These are phyloP conservation scores for Percopsis transmontana DNA, from an alignment of 2,113 vertebrate species.

Conservation along the genomic window DNA sequence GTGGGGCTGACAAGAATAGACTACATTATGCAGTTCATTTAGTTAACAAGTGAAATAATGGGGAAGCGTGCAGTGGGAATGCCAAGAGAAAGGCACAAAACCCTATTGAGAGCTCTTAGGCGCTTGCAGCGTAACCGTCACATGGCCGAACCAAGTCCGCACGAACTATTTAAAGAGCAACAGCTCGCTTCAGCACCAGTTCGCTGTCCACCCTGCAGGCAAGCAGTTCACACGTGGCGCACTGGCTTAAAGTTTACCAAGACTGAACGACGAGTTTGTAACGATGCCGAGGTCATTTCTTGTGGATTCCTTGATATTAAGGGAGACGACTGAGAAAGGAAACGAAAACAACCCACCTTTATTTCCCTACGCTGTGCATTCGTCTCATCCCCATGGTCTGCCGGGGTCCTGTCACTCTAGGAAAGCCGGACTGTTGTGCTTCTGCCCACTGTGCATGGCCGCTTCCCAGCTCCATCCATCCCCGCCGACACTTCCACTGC, in stretches of 20 bases:
- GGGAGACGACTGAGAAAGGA: constrained; percentile 89
- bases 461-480: constrained; percentile 91
- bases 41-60: constrained; percentile 99
- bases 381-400: constrained; percentile 87
- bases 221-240: constrained; percentile 35
- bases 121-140: constrained; percentile 90
- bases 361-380: constrained; percentile 92
- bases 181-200: constrained; percentile 92
- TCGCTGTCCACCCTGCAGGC: constrained; percentile 85
- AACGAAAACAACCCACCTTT: constrained; percentile 85
- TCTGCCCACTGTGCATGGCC: constrained; percentile 93
- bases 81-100: constrained; percentile 98
- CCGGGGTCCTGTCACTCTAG: constrained; percentile 90
- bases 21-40: constrained; percentile 99
- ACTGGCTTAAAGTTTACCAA: constrained; percentile 32
- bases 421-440: constrained; percentile 94
- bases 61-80: constrained; percentile 99
- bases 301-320: constrained; percentile 96
- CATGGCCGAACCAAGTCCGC: constrained; percentile 83
- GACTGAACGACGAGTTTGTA: constrained; percentile 43
- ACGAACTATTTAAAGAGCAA: constrained; percentile 86
- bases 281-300: constrained; percentile 96
- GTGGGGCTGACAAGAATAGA: constrained; percentile 99
- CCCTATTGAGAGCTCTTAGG: constrained; percentile 92
- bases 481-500: constrained; percentile 88